Evolutionary conservation across 2,888 invertebrate genomes (phyloP).

Genomic region (Drosophila neutralis): DNA sequence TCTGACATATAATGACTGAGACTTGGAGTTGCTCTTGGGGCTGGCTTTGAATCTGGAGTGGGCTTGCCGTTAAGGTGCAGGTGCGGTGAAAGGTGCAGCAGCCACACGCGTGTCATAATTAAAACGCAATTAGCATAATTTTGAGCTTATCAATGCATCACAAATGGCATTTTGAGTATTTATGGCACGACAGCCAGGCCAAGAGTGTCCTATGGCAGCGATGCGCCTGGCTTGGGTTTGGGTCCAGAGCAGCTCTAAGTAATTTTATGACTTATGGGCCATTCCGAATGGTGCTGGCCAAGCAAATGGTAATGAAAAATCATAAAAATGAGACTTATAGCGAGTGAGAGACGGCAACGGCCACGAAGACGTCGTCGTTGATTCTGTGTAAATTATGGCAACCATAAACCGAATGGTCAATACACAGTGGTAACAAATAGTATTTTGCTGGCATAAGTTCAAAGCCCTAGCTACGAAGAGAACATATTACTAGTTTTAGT

Average conservation of each 20-base stretch:
- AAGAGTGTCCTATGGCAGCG: constrained; percentile 15
- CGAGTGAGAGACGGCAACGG: constrained; percentile 30
- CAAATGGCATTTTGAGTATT: constrained; percentile 69
- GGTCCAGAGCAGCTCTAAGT: constrained; percentile 47
- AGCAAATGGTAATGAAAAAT: constrained; percentile 73
- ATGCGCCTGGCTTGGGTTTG: not conserved
- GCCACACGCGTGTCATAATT: constrained; percentile 75
- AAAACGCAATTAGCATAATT: constrained; percentile 77
- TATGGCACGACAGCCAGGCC: constrained; percentile 45
- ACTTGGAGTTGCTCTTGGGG: constrained; percentile 8
- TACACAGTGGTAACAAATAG: not conserved
- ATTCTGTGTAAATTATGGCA: constrained; percentile 69
- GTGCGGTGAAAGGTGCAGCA: constrained; percentile 51
- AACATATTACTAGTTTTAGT: not conserved
- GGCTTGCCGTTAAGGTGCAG: constrained; percentile 7
- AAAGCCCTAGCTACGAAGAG: too few species aligned
- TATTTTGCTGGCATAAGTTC: not conserved
- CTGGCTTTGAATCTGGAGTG: not conserved
- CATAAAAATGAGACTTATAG: constrained; percentile 72
- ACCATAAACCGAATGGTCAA: constrained; percentile 64
- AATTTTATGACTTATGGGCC: constrained; percentile 72
- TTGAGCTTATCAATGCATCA: constrained; percentile 74
- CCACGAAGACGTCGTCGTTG: constrained; percentile 38
- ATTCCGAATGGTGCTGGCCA: constrained; percentile 45
- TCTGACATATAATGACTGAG: constrained; percentile 64